phyloP scores from a whole-genome alignment of 2,888 invertebrate species.

The Xanthostigma xanthostigma region DNA sequence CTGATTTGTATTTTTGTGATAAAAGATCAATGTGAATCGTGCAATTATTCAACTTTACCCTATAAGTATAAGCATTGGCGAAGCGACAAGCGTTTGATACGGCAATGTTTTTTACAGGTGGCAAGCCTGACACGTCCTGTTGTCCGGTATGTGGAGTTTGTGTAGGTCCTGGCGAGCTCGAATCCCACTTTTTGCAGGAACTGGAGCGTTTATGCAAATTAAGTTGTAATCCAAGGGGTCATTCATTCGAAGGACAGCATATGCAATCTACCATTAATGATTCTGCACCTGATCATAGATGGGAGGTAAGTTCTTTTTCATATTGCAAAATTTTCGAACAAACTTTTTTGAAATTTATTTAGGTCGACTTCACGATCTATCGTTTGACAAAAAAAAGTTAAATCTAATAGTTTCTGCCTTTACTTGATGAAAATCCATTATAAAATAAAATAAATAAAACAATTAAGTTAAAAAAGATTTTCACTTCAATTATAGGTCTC shows the following conservation, averaged over 20 bases:
- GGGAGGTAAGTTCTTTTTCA: slow-evolving; percentile 36
- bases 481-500: no score
- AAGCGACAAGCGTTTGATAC: no score
- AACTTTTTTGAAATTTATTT: no score
- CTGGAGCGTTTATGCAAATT: slow-evolving; percentile 50
- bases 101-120: no score
- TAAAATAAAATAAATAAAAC: no score
- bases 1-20: no score
- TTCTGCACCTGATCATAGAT: slow-evolving; percentile 41
- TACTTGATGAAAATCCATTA: no score
- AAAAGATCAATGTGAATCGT: not conserved
- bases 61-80: no score
- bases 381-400: no score
- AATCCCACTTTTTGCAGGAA: slow-evolving; percentile 52
- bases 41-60: not conserved
- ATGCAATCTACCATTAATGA: slow-evolving; percentile 30
- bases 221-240: slow-evolving; percentile 25
- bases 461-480: no score
- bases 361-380: no score
- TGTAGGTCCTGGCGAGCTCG: slow-evolving; percentile 47
- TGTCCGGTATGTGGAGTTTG: slow-evolving; percentile 59
- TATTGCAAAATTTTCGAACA: not conserved
- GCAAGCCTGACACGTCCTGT: slow-evolving; percentile 27
- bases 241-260: slow-evolving; percentile 21
- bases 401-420: no score